Percentiles rank a stretch among this genome's conserved stretches.
phyloP scores from a whole-genome alignment of 2,888 invertebrate species.

The Cosmorhoe ocellata region DNA sequence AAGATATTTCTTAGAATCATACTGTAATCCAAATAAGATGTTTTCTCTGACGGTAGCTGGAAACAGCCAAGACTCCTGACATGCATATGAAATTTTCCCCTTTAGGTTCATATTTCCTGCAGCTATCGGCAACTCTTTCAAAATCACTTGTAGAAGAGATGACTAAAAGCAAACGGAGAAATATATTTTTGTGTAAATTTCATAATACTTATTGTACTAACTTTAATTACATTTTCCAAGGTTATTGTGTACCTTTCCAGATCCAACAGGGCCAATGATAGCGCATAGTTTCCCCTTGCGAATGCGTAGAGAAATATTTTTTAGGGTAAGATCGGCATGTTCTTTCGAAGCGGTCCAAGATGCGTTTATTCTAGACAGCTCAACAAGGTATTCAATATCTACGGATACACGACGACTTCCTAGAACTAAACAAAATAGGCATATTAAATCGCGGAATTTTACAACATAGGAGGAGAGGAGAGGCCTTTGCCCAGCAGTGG shows the following conservation, averaged over 20 bases:
- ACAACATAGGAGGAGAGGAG: no score
- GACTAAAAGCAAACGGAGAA: conserved; percentile 61
- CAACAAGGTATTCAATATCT: conserved; percentile 52
- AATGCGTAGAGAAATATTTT: conserved; percentile 81
- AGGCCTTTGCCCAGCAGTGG: no score
- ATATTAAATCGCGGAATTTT: neutral
- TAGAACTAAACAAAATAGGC: conserved; percentile 14
- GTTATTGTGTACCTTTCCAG: conserved; percentile 84
- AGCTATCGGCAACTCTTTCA: conserved; percentile 85
- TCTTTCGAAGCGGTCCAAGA: conserved; percentile 62
- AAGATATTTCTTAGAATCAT: conserved; percentile 84
- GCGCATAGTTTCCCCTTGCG: conserved; percentile 86
- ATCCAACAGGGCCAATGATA: conserved; percentile 93
- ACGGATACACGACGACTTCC: conserved; percentile 21
- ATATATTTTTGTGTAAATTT: no score
- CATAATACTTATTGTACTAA: no score
- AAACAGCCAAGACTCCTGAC: conserved; percentile 93
- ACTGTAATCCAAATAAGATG: conserved; percentile 89
- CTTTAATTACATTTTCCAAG: no score
- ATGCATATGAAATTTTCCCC: conserved; percentile 87
- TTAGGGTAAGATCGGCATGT: conserved; percentile 68
- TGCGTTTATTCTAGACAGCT: conserved; percentile 58
- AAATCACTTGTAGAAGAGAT: conserved; percentile 85
- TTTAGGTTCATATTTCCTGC: conserved; percentile 83
- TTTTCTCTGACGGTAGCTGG: conserved; percentile 90